Percentiles rank a stretch among this genome's conserved stretches.
Evolutionary conservation across 2,113 vertebrate genomes (phyloP).

Genomic region (Gambusia holbrooki): DNA sequence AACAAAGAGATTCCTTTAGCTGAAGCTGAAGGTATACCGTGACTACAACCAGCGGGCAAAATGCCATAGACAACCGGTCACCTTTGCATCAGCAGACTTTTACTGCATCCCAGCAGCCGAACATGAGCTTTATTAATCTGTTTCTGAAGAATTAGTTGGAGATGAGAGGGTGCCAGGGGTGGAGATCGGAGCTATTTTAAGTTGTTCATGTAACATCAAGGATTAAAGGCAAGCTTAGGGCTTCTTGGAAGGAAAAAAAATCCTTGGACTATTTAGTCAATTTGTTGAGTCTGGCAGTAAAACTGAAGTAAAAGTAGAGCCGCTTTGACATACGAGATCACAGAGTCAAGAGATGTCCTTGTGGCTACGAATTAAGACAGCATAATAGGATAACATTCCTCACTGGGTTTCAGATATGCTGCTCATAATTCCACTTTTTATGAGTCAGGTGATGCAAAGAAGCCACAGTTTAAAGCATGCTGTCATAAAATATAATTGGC

Average conservation of each 20-base stretch:
- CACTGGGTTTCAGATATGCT: slow-evolving; percentile 29
- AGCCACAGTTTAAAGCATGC: slow-evolving; percentile 20
- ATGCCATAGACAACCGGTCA: slow-evolving; percentile 40
- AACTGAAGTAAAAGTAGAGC: slow-evolving; percentile 21
- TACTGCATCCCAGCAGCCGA: slow-evolving; percentile 29
- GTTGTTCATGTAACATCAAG: slow-evolving; percentile 68
- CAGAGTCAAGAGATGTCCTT: slow-evolving; percentile 28
- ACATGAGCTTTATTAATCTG: slow-evolving; percentile 38
- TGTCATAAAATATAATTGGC: slow-evolving; percentile 25
- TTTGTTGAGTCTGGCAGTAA: slow-evolving; percentile 22
- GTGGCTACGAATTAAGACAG: slow-evolving; percentile 27
- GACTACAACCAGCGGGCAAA: slow-evolving; percentile 28
- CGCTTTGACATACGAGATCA: slow-evolving; percentile 28
- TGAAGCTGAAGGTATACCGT: slow-evolving; percentile 2
- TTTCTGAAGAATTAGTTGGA: slow-evolving; percentile 35
- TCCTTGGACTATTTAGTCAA: slow-evolving; percentile 40
- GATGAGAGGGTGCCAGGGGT: slow-evolving; percentile 26
- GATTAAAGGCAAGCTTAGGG: slow-evolving; percentile 64
- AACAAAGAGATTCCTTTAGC: slow-evolving; percentile 24
- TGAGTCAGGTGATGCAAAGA: slow-evolving; percentile 59
- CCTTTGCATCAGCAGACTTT: slow-evolving; percentile 39
- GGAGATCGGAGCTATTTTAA: slow-evolving; percentile 68
- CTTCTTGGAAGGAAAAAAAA: slow-evolving; percentile 60
- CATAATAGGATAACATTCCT: slow-evolving; percentile 35
- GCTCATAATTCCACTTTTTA: slow-evolving; percentile 36